Evolutionary conservation across 2,113 vertebrate species (phyloP), one percentile per base, ranked within the genome.

Genomic region (Epinephelus lanceolatus): DNA sequence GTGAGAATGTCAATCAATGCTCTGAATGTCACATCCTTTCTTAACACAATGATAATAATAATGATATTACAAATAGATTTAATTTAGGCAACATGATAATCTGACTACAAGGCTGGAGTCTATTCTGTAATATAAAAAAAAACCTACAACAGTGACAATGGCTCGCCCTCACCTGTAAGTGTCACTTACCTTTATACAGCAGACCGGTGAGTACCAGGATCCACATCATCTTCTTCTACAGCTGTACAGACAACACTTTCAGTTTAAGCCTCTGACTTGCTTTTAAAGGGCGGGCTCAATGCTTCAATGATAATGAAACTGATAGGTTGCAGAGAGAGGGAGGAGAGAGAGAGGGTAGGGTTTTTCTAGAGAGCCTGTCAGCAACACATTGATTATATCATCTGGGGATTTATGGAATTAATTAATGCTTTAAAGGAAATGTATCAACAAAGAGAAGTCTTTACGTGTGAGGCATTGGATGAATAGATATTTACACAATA

Each of bases 151-250:
- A 55, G 15, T 42, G 15, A 55, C 6, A 69, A 5, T 21, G 1
- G 3, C 23, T 8, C 1, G 1, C 2, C 6, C 9, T 33, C 6
- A 37, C 0, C 18, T 19, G 3, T n/a, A 14, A 47, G 5, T n/a
- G 19, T 17, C 8, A 69, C 61, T 67, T 60, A 92, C 89, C 89
- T 83, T 68, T 18, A 4, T 83, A 47, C 0, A 81, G 66, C 30
- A 78, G 21, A 67, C 1, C 17, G 2, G 19, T 2, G 0, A 56
- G 0, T 0, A 76, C 0, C 14, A 86, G 33, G 4, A 78, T 0
- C 1, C 2, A 11, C 56, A 80, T 9, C 91, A 88, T 92, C 0
- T 30, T 81, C 14, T 4, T 3, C 13, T 1, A 1, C 21, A 51
- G 84, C n/a, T 1, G 17, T 2, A 4, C 13, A 3, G 0, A 6